Conservation (phyloP, 53 echinoderm and acorn worm genomes). For the Zoroaster sp. region DNA sequence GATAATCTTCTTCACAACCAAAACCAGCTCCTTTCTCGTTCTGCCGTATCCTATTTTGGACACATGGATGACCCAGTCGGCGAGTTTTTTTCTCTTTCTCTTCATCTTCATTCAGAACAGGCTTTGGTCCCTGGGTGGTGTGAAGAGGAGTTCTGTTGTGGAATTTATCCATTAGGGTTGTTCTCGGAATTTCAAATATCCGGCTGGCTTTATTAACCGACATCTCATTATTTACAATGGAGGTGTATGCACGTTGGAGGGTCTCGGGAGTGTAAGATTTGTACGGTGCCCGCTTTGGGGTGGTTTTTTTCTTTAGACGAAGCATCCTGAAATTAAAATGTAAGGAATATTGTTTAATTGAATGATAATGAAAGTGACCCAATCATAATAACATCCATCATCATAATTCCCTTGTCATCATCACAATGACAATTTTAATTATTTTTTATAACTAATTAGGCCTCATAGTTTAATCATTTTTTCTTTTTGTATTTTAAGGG, state of each 20-base stretch:
- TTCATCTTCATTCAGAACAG: slow-evolving; percentile 23
- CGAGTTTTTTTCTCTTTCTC: slow-evolving; percentile 30
- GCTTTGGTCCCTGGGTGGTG: slow-evolving; percentile 43
- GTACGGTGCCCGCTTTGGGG: no score
- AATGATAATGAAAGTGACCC: neutral
- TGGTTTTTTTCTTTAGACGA: neutral
- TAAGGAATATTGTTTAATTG: neutral
- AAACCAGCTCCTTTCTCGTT: slow-evolving; percentile 12
- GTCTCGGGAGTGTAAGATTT: neutral
- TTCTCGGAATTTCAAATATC: neutral
- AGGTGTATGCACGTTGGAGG: neutral
- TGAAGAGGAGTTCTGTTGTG: slow-evolving; percentile 1
- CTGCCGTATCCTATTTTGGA: slow-evolving; percentile 44
- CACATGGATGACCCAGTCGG: slow-evolving; percentile 37
- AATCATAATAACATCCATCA: neutral
- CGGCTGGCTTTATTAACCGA: neutral
- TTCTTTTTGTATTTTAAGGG: no score
- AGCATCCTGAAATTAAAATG: neutral
- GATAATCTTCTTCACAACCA: slow-evolving; percentile 20
- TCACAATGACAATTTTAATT: no score
- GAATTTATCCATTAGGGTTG: slow-evolving; percentile 31
- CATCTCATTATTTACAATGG: neutral
- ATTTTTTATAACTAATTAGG: no score
- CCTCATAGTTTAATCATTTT: no score
- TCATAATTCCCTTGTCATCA: neutral